Base-by-base conservation (phyloP, 2,888 invertebrate species). In the Agrotis ipsilon region DNA sequence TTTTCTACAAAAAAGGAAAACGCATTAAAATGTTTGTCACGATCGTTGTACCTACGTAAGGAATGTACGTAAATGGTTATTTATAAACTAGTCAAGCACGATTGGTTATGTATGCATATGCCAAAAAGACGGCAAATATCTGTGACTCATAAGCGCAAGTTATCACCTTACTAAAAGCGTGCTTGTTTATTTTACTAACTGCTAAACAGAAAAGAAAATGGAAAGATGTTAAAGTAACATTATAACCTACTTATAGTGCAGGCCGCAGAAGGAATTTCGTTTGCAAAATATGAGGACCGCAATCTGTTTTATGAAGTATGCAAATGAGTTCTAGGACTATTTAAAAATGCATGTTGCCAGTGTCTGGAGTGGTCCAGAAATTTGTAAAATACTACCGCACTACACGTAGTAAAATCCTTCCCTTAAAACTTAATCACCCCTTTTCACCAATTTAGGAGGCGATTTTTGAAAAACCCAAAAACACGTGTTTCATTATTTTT, bases 61-160 rank as follows among this genome's bases (percentile, higher is more conserved):
- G 39, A 77, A 77, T 55, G 66, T 63, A 66, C 68, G 55, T 77
- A 49, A 81, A 72, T 46, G 63, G 52, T 64, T 67, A 78, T 80
- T 78, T 63, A 80, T 78, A 73, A 66, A 80, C 71, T 60, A 54
- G n/a, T n/a, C 43, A 55, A 68, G 16, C 39, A 32, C 54, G 52
- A 32, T 48, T 74, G 68, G 43, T 18, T 46, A 48, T 19, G 21
- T 46, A 48, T 19, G 21, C 49, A 11, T 55, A 52, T 18, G 21
- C 54, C 46, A 18, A 67, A 67, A 68, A 48, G 27, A 43, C 76
- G 14, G 46, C 54, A 62, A 80, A 66, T 70, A 59, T 49, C 27
- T 49, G 21, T 75, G 80, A 75, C 52, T 75, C 80, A 68, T 63
- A 24, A 18, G 52, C 16, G 13, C 45, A 14, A 39, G 14, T 27